Evolutionary conservation across 2,113 vertebrate genomes (phyloP), one percentile per base, ranked within the genome.

Genomic region (Ptilonorhynchus violaceus): DNA sequence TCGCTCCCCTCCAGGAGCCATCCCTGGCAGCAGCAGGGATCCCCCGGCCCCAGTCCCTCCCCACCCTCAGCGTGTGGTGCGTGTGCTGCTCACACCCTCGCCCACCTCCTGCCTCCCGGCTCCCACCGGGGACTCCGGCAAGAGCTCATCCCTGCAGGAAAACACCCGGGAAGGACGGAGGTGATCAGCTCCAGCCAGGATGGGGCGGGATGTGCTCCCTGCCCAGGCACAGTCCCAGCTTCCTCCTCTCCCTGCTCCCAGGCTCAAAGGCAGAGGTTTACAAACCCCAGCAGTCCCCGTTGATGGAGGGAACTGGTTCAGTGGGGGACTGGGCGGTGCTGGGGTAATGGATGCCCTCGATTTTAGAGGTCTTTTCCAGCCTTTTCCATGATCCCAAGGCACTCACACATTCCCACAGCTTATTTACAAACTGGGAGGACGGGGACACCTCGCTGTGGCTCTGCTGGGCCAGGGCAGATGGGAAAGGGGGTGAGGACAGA

Each of bases 291-390:
- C 37, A 31, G 6, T 15, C 28, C 41, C 37, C 13, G 31, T 1
- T 16, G 68, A 49, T 23, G 42, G 50, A n/a, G 39, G 31, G 59
- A 37, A 27, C 35, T 9, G 15, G 18, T 13, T 59, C 28, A 1
- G 0, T 24, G 37, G 27, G 8, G 44, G 31, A 10, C 27, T 0
- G 1, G 22, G 59, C 44, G 81, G 68, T 0, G 0, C 31, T 14
- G 77, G 42, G 37, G 74, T 44, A 28, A 50, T 33, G 37, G 15
- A 28, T 58, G 18, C 44, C 27, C 50, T 37, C 13, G 50, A 19
- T 59, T 44, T 35, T 44, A 35, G 25, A 35, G 50, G 17, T 49
- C 35, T 31, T 19, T 39, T 37, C 77, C 68, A 37, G 31, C 42
- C 63, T 28, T 42, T 64, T 64, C 75, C 58, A 25, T 11, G 35